phyloP scores from a whole-genome alignment of 2,888 invertebrate genomes.

The Epistrophe eligans region DNA sequence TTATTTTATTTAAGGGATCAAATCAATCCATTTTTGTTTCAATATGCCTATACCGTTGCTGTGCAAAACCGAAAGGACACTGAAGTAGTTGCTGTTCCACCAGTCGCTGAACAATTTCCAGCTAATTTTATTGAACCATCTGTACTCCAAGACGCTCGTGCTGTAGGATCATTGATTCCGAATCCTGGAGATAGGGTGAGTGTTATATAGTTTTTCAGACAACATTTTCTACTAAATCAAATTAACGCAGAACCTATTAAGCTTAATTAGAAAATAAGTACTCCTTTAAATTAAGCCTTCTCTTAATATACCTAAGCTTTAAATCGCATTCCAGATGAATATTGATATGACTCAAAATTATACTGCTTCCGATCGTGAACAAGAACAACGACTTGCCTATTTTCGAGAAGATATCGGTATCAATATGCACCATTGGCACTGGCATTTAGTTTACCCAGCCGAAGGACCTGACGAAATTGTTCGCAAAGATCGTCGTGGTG shows the following conservation, averaged over 20 bases:
- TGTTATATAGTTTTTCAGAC: background rate
- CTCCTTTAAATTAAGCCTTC: too few species aligned
- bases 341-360: conserved; percentile 90
- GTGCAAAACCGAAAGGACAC: conserved; percentile 86
- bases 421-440: conserved; percentile 96
- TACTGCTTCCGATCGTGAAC: conserved; percentile 90
- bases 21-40: conserved; percentile 92
- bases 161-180: conserved; percentile 87
- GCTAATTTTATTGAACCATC: conserved; percentile 92
- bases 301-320: background rate
- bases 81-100: conserved; percentile 87
- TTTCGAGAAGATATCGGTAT: conserved; percentile 94
- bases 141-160: conserved; percentile 88
- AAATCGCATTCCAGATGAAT: conserved; percentile 78
- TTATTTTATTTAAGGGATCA: conserved; percentile 86
- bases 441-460: conserved; percentile 94
- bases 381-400: conserved; percentile 92
- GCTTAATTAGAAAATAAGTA: too few species aligned
- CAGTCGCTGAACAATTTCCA: conserved; percentile 91
- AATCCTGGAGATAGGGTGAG: conserved; percentile 83
- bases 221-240: too few species aligned
- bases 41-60: conserved; percentile 91
- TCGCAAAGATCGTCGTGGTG: conserved; percentile 89
- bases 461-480: conserved; percentile 87
- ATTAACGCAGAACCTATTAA: too few species aligned